Conservation (phyloP, 2,888 invertebrate genomes). For the Drosophila yooni region DNA sequence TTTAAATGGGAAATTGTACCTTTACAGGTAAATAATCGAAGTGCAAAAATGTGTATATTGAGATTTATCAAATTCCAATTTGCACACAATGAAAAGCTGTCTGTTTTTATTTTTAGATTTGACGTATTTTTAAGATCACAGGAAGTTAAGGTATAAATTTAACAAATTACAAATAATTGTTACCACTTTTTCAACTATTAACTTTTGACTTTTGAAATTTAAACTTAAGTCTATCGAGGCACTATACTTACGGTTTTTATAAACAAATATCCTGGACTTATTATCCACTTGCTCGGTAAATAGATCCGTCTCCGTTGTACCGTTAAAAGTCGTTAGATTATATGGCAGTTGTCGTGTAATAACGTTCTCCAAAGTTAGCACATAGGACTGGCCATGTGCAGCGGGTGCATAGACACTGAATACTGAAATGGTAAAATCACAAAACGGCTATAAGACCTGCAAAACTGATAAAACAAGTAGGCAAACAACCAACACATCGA, state of each 20-base stretch:
- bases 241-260: conserved; percentile 66
- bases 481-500: background rate
- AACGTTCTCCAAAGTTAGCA: conserved; percentile 66
- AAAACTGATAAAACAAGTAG: conserved; percentile 29
- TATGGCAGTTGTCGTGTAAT: conserved; percentile 52
- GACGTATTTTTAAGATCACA: background rate
- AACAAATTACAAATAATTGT: background rate
- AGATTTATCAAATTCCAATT: background rate
- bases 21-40: conserved; percentile 4
- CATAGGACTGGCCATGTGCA: conserved; percentile 78
- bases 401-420: conserved; percentile 73
- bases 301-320: conserved; percentile 52
- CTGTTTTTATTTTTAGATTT: background rate
- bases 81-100: background rate
- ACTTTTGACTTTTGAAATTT: background rate
- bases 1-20: background rate
- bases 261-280: conserved; percentile 75
- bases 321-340: conserved; percentile 53
- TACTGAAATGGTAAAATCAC: conserved; percentile 77
- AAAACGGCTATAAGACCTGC: conserved; percentile 31
- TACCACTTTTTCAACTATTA: background rate
- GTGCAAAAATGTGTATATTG: background rate
- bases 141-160: background rate
- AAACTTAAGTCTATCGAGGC: background rate
- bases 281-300: conserved; percentile 56